Conservation (phyloP, 1,140 invertebrate genomes). For the Neodiprion pinetum region DNA sequence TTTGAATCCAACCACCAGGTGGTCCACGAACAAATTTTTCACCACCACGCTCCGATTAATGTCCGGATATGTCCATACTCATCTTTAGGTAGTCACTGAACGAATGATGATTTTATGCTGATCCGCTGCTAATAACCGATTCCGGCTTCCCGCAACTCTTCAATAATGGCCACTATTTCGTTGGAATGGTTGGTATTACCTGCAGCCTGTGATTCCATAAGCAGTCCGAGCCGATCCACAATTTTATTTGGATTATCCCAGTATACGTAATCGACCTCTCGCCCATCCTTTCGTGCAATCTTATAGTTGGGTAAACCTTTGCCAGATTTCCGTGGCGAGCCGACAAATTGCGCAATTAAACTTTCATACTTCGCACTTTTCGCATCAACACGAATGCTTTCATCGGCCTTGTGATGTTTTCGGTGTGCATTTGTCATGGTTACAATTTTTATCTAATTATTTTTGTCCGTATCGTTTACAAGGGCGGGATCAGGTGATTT, state of each 20-base stretch:
- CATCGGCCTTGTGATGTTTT: not conserved
- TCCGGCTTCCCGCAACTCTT: no score
- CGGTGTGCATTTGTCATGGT: not conserved
- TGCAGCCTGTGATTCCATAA: no score
- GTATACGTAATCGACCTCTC: slow-evolving; percentile 38
- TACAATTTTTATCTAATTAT: not conserved
- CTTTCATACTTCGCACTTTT: not conserved
- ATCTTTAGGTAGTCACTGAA: not conserved
- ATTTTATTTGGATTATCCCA: slow-evolving; percentile 50
- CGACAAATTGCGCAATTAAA: not conserved
- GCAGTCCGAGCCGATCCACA: slow-evolving; percentile 25
- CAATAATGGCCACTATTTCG: no score
- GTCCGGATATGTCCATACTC: slow-evolving; percentile 28
- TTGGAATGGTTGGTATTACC: no score
- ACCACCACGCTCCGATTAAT: not conserved
- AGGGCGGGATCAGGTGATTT: not conserved
- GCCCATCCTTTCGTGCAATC: not conserved
- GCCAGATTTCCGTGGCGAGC: not conserved
- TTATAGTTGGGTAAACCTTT: not conserved
- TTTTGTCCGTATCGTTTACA: not conserved
- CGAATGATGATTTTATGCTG: not conserved
- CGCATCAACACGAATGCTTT: not conserved
- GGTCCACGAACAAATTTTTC: slow-evolving; percentile 10
- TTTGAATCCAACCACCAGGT: slow-evolving; percentile 22
- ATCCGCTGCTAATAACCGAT: not conserved